A percentile compares a stretch with the other conserved stretches of the same genome.
Conservation (phyloP, 1,140 invertebrate genomes). For the Gonatopus flavifemur region DNA sequence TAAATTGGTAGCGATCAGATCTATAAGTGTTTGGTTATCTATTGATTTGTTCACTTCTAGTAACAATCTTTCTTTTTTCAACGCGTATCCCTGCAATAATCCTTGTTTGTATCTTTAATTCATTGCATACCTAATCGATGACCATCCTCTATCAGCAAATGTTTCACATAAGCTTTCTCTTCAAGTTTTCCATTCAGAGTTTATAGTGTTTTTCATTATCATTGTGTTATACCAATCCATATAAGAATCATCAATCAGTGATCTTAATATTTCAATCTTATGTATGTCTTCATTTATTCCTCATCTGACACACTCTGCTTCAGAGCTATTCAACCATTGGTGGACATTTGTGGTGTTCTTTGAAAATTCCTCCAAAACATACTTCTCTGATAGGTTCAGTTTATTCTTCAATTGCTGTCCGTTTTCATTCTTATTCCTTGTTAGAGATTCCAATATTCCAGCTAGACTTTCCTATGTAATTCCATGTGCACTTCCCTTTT, state of each 20-base stretch:
- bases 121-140: background rate
- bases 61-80: slow-evolving; percentile 7
- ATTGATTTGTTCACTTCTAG: background rate
- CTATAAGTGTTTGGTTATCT: too few species aligned
- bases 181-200: background rate
- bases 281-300: background rate
- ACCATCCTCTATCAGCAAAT: slow-evolving; percentile 2
- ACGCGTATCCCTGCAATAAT: background rate
- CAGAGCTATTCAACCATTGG: background rate
- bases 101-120: background rate
- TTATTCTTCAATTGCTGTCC: background rate
- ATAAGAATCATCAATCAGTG: background rate
- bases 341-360: too few species aligned
- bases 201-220: background rate
- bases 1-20: too few species aligned
- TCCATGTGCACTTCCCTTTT: background rate
- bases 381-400: background rate
- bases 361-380: background rate
- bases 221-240: background rate
- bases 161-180: background rate
- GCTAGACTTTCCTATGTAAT: background rate
- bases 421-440: background rate
- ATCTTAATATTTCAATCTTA: slow-evolving; percentile 3
- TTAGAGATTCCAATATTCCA: background rate
- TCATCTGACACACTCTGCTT: background rate